Evolutionary conservation across 2,113 vertebrate genomes (phyloP).

Genomic region (Engraulis encrasicolus): DNA sequence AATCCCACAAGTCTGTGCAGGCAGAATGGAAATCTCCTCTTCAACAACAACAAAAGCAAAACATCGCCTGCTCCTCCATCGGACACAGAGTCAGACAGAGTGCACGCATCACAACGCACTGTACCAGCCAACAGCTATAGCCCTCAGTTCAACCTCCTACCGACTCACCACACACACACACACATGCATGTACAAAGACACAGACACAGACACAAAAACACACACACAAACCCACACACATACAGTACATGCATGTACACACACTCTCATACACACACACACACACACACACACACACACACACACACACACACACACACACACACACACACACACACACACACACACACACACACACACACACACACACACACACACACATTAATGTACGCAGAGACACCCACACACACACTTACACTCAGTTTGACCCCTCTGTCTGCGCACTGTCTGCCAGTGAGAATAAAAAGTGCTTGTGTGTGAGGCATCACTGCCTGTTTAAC

Average conservation of each 20-base stretch:
- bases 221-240: no score
- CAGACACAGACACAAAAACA: no score
- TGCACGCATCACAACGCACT: not conserved
- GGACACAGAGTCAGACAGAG: not conserved
- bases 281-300: not conserved
- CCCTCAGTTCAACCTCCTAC: not conserved
- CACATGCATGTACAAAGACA: no score
- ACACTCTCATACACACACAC: no score
- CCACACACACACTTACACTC: constrained; percentile 17
- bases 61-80: not conserved
- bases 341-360: not conserved
- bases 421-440: constrained; percentile 8
- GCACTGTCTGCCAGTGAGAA: not conserved
- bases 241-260: no score
- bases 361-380: not conserved
- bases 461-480: not conserved
- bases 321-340: not conserved
- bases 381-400: not conserved
- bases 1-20: constrained; percentile 9
- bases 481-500: constrained; percentile 3
- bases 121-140: not conserved
- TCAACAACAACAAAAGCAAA: not conserved
- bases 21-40: not conserved
- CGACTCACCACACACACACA: not conserved
- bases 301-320: not conserved